Evolutionary conservation across 2,888 invertebrate species (phyloP), one percentile per base, ranked within the genome.

Genomic region (Polyploca ridens): DNA sequence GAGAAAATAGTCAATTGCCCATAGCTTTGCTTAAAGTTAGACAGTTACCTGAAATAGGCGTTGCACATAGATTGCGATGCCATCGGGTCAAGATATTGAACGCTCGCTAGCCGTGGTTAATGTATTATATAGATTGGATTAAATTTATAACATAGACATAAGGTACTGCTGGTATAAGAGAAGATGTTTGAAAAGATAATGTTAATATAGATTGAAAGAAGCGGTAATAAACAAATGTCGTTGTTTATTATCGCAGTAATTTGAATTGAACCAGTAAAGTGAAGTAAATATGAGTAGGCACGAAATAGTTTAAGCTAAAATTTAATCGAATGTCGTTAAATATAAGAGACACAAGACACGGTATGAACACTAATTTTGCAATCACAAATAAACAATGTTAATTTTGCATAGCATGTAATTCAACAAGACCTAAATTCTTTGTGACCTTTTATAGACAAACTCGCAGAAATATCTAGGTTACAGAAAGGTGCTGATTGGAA

Each of bases 21-120:
- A n/a, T 7, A n/a, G n/a, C 46, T 46, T 46, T 3, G 10, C 49
- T 16, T 5, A 49, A 7, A 49, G 16, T 49, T 62, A 33, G 19
- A 41, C 44, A 62, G 58, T 33, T 58, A 72, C 57, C 66, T 63
- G 64, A 65, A 73, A 66, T 70, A 66, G 62, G 66, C 62, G 69
- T 70, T 62, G 64, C 64, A 35, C 27, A 54, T 46, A 83, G 76
- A 77, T 82, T 76, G 81, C 69, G 67, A 76, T 80, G 74, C 65
- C 64, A 75, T 71, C 73, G 68, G 66, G 69, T 74, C 66, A 72
- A 65, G 67, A 66, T 66, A 67, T 68, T 71, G 66, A 68, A 64
- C 64, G n/a, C 11, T 38, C 27, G 11, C 61, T 27, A 27, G 13
- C 38, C 59, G 35, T 59, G n/a, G n/a, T n/a, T 59, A 61, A 41